Conservation (phyloP, 2,888 invertebrate species). For the Callyntrura sp. region DNA sequence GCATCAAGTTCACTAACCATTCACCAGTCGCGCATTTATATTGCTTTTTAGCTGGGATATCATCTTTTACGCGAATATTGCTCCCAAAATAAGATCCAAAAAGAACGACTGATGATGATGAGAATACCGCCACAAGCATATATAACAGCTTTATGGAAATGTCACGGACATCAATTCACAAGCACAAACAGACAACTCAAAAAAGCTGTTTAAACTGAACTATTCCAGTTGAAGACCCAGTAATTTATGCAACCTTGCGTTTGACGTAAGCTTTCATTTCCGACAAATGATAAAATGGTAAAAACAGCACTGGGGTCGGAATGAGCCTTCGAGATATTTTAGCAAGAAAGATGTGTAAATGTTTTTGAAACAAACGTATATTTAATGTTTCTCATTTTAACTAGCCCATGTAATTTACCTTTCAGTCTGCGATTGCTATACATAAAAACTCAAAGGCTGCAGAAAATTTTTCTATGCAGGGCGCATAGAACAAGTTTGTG, state of each 20-base stretch:
- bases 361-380: too few relatives aligned
- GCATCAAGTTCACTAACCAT: conserved; percentile 21
- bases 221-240: conserved; percentile 26
- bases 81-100: too few relatives aligned
- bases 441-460: too few relatives aligned
- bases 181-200: background rate
- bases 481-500: too few relatives aligned
- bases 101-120: background rate
- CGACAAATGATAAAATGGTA: background rate
- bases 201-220: conserved; percentile 34
- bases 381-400: too few relatives aligned
- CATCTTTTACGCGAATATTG: background rate
- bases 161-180: conserved; percentile 52
- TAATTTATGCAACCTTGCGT: conserved; percentile 10
- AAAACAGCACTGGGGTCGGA: too few relatives aligned
- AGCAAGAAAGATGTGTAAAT: background rate
- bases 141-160: conserved; percentile 32
- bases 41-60: background rate
- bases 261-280: background rate
- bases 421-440: too few relatives aligned
- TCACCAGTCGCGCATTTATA: background rate
- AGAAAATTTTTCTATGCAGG: too few relatives aligned
- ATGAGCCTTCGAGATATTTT: too few relatives aligned
- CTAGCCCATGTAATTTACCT: too few relatives aligned
- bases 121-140: conserved; percentile 36